Conservation (phyloP, 2,113 vertebrate genomes). For the Furnarius figulus region DNA sequence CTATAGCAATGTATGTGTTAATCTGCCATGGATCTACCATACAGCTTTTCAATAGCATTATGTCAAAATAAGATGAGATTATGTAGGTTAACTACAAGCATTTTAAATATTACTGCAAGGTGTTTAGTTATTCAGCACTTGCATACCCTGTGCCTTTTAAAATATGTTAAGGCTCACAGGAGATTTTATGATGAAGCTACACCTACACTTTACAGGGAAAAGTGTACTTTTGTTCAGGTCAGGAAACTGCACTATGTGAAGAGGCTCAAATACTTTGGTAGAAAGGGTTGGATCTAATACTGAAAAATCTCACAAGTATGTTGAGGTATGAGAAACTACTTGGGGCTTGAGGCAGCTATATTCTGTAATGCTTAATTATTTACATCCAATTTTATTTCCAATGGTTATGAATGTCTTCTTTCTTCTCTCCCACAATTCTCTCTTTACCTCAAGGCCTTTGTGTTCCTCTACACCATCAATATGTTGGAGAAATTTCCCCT, state of each 20-base stretch:
- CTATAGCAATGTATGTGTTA: background rate
- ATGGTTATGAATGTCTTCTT: background rate
- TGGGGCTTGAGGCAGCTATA: background rate
- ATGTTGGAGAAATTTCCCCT: slow-evolving; percentile 80
- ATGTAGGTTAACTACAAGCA: background rate
- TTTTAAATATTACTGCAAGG: background rate
- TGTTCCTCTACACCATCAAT: slow-evolving; percentile 72
- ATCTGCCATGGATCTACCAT: background rate
- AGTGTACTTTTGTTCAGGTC: background rate
- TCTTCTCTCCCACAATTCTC: background rate
- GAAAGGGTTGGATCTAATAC: background rate
- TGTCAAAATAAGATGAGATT: background rate
- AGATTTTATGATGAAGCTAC: background rate
- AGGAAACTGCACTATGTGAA: background rate
- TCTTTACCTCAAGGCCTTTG: slow-evolving; percentile 33
- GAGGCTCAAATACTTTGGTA: background rate
- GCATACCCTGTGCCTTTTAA: background rate
- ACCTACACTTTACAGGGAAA: background rate
- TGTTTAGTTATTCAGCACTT: background rate
- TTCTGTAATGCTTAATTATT: background rate
- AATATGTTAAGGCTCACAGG: background rate
- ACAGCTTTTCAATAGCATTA: background rate
- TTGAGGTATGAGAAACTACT: background rate
- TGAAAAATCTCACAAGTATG: background rate
- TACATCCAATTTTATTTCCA: background rate